Base-by-base conservation (phyloP, 2,888 invertebrate species). In the Synergus japonicus region DNA sequence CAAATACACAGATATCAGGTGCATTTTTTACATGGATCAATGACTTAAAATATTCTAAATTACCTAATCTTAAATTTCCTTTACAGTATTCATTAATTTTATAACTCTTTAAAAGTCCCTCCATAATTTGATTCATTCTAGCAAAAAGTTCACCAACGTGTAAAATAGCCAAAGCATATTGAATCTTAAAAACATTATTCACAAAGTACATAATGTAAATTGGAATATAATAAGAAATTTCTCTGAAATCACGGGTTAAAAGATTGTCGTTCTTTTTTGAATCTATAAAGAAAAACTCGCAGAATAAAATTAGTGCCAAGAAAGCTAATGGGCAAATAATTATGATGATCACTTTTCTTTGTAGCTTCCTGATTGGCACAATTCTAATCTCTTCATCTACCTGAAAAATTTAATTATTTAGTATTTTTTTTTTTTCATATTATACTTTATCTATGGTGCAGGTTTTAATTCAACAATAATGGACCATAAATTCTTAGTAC, bases 171-270 rank as follows among this genome's bases (percentile, higher is more conserved):
- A 95, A 93, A 49, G 94, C 94, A 79, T 94, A 95, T 88, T 95
- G 95, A 2, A 95, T 91, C 88, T 94, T 94, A 86, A 95, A 91
- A 60, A 94, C 93, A 85, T 94, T 91, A 73, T 94, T 93, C 63
- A 94, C 93, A 82, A 93, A 92, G 92, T 95, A 95, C 85, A 95
- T 92, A 7, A 94, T 86, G 86, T 95, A 95, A 86, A 95, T 93
- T 0, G 94, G 93, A 0, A 93, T 86, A 88, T 95, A 95, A 88
- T 94, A 94, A 8, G 91, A 86, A 0, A 91, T 88, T 10, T 91
- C 92, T 79, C 90, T 90, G 78, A 88, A 88, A 0, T 41, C 41
- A 65, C 41, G 82, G 22, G 65, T 37, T n/a, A 37, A 4, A 84
- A 85, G 82, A 60, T 84, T 83, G 49, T 81, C 83, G 37, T 8